A percentile compares a stretch with the other conserved stretches of the same genome.
phyloP scores from a whole-genome alignment of 2,113 vertebrate genomes.

The Ceyx margarethae region DNA sequence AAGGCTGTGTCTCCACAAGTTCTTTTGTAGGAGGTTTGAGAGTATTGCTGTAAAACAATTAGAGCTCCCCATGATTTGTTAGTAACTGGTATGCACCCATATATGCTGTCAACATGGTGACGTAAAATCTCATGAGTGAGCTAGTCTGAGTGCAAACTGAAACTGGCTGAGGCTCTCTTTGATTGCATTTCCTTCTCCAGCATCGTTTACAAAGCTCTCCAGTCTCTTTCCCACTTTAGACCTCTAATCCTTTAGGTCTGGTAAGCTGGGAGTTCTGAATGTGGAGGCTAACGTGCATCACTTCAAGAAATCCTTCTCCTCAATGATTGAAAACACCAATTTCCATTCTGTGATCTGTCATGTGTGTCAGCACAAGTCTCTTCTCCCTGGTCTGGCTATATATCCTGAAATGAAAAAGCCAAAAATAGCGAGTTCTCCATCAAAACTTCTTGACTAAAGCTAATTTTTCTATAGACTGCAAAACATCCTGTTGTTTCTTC shows the following conservation, averaged over 20 bases:
- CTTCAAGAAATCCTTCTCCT: constrained; percentile 32
- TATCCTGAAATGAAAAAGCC: constrained; percentile 33
- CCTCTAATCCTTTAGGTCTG: constrained; percentile 18
- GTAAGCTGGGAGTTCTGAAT: constrained; percentile 21
- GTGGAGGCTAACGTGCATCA: not conserved
- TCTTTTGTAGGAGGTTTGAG: not conserved
- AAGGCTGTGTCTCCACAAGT: not conserved
- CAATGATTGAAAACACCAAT: constrained; percentile 23
- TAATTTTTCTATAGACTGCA: constrained; percentile 31
- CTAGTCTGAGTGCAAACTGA: not conserved
- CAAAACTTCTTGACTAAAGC: constrained; percentile 11
- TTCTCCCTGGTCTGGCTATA: not conserved
- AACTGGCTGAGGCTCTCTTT: not conserved
- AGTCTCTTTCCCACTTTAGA: not conserved
- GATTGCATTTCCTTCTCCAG: not conserved
- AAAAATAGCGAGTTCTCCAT: constrained; percentile 35
- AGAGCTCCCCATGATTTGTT: not conserved
- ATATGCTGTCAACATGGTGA: not conserved
- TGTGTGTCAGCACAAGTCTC: constrained; percentile 33
- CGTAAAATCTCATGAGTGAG: not conserved
- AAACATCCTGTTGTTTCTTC: constrained; percentile 19
- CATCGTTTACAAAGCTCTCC: constrained; percentile 6
- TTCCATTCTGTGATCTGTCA: constrained; percentile 40
- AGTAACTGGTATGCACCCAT: not conserved
- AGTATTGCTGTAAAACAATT: not conserved